Evolutionary conservation across 2,888 invertebrate genomes (phyloP), one percentile per base, ranked within the genome.

Genomic region (Hirtodrosophila trivittata): DNA sequence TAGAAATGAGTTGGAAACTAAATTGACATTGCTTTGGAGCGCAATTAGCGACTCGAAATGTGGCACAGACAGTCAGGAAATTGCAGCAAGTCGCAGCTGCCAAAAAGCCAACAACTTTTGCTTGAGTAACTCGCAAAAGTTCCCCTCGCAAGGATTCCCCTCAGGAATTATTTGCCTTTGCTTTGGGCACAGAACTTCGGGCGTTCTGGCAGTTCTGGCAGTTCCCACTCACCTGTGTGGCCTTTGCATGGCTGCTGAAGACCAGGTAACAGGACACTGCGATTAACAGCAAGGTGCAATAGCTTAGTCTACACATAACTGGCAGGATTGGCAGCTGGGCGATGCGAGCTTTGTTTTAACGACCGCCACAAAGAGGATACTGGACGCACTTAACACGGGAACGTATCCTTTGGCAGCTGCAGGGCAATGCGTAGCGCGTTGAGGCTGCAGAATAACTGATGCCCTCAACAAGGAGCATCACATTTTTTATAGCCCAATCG

Each of bases 261-360:
- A 78, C 73, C 54, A 77, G 49, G 68, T 88, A 89, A 57, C 78
- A 87, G 56, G 77, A 81, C 28, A 85, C 78, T 38, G 76, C 86
- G 55, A 88, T 75, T 47, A 88, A 67, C 69, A 87, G 65, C 72
- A 87, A 67, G 50, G 82, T 88, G 66, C 84, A 81, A 70, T 83
- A 81, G 72, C 81, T 84, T 35, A 81, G 73, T 57, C 75, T 70
- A 56, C 72, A 76, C 89, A 88, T 88, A 65, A 54, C 68, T 72
- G 62, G 7, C 8, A 16, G 32, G 10, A 32, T 55, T 26, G 28
- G 3, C 25, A 10, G 26, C 26, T 8, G 8, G 14, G 32, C 43
- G 8, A 9, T 1, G 12, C 14, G 7, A n/a, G 14, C 16, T 25
- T 38, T 26, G 37, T 47, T 55, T 54, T 70, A 59, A 58, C 43